These are phyloP conservation scores for Cabera pusaria DNA, from an alignment of 2,888 invertebrate species.

Conservation along the genomic window DNA sequence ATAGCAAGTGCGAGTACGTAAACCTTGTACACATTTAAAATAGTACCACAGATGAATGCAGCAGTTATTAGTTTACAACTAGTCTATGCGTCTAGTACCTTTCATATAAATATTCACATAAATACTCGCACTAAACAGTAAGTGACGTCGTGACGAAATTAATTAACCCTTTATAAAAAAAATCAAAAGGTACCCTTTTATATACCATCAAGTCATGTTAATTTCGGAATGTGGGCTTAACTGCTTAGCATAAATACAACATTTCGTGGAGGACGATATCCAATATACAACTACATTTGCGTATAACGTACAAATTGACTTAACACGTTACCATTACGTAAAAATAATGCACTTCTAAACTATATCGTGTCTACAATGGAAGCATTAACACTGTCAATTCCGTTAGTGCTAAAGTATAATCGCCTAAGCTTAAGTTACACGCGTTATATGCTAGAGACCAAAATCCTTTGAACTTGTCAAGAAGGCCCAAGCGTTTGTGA, in stretches of 20 bases:
- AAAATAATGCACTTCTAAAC: conserved; percentile 52
- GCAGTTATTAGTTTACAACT: too few relatives aligned
- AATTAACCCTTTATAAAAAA: too few relatives aligned
- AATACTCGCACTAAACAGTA: too few relatives aligned
- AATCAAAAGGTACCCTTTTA: too few relatives aligned
- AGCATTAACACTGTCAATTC: conserved; percentile 79
- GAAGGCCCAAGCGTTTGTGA: conserved; percentile 20
- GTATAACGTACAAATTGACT: conserved; percentile 21
- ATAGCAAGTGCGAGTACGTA: too few relatives aligned
- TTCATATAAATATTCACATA: too few relatives aligned
- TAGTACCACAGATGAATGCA: too few relatives aligned
- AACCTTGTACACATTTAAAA: too few relatives aligned
- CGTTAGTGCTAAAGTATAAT: conserved; percentile 71
- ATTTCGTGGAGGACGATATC: conserved; percentile 13
- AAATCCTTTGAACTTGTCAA: conserved; percentile 50
- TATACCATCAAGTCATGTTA: too few relatives aligned
- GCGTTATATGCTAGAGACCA: conserved; percentile 49
- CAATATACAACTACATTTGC: neutral
- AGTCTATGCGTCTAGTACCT: too few relatives aligned
- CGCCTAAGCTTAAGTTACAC: conserved; percentile 68
- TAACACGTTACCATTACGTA: conserved; percentile 28
- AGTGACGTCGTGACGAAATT: too few relatives aligned
- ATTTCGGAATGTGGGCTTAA: neutral
- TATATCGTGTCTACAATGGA: conserved; percentile 59
- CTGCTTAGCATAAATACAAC: conserved; percentile 3